A percentile compares a stretch with the other conserved stretches of the same genome.
Evolutionary conservation across 2,797 vertebrate species (phyloP).

Genomic region (Sebastes iracundus): DNA sequence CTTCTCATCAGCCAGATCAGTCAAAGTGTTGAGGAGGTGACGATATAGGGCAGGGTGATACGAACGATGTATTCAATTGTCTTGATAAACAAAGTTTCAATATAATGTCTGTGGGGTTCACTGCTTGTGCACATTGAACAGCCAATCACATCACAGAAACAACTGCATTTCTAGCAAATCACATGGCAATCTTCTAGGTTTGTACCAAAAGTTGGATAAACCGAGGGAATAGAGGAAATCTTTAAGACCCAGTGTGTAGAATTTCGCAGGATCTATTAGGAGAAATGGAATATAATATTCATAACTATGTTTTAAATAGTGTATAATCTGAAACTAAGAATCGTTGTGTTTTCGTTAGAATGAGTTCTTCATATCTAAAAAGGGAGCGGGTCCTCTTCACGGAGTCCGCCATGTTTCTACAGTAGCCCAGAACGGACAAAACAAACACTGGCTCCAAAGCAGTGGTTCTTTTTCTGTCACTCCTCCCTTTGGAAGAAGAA

Average conservation of each 20-base stretch:
- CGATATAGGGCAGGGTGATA: neutral
- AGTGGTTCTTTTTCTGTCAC: no score
- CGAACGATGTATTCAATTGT: neutral
- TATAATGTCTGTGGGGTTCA: neutral
- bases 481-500: no score
- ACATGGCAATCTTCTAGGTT: neutral
- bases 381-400: no score
- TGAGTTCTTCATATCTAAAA: no score
- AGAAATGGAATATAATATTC: no score
- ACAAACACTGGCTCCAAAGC: no score
- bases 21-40: neutral
- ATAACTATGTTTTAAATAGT: no score
- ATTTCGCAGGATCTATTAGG: no score
- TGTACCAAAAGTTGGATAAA: neutral
- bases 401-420: no score
- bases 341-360: no score
- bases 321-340: no score
- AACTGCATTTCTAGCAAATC: neutral
- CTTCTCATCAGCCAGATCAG: slow-evolving; percentile 4
- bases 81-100: neutral
- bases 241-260: neutral
- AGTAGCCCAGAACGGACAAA: no score
- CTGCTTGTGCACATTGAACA: neutral
- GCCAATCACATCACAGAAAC: neutral
- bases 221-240: neutral